These are phyloP conservation scores for Cerastis leucographa DNA, from an alignment of 2,888 invertebrate genomes.

Conservation along the genomic window DNA sequence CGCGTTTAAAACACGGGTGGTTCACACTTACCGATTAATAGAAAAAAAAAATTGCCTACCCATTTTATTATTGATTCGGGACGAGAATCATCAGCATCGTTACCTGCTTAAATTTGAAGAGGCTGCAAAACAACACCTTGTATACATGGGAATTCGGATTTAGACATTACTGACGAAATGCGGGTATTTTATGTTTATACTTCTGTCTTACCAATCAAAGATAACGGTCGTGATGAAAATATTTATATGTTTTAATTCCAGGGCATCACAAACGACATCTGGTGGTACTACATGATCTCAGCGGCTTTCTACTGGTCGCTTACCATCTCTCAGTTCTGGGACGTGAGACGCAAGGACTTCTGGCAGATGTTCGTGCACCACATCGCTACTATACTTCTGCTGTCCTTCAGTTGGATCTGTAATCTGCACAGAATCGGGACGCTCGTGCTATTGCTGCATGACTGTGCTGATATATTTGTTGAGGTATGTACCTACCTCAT, in stretches of 20 bases:
- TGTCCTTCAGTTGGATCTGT: conserved; percentile 98
- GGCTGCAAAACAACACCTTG: too few species aligned
- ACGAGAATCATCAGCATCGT: too few species aligned
- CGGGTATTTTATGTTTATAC: background rate
- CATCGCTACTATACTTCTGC: conserved; percentile 96
- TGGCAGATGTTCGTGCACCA: conserved; percentile 99
- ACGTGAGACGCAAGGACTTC: conserved; percentile 98
- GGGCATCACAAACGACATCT: conserved; percentile 95
- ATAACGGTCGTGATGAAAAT: background rate
- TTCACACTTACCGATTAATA: too few species aligned
- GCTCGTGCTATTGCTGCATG: conserved; percentile 96
- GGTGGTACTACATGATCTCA: conserved; percentile 99
- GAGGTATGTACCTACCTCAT: conserved; percentile 92
- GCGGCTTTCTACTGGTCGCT: conserved; percentile 99
- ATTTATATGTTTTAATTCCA: conserved; percentile 79
- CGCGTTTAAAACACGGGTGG: too few species aligned
- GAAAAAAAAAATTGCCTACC: too few species aligned
- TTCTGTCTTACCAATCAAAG: background rate
- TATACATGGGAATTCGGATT: background rate
- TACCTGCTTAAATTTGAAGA: too few species aligned
- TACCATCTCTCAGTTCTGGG: conserved; percentile 98
- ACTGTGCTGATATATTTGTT: conserved; percentile 96
- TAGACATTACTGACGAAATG: background rate
- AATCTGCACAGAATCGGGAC: conserved; percentile 98
- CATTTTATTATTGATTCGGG: too few species aligned